A percentile compares a stretch with the other conserved stretches of the same genome.
phyloP scores from a whole-genome alignment of 2,113 vertebrate species.

The Beaufortia kweichowensis region DNA sequence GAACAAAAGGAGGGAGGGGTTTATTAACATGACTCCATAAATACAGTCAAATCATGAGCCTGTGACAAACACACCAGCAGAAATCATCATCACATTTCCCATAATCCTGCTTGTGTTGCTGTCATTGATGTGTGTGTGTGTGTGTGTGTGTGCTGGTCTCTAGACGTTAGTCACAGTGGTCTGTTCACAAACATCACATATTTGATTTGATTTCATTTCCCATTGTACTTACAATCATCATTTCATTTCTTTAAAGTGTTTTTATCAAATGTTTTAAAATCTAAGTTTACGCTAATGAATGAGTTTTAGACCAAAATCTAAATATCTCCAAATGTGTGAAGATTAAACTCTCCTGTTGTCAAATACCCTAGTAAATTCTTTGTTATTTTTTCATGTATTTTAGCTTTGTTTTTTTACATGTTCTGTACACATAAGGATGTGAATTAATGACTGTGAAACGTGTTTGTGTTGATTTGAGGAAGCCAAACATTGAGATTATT shows the following conservation, averaged over 20 bases:
- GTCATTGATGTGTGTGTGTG: not conserved
- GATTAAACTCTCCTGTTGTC: not conserved
- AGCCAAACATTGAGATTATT: not conserved
- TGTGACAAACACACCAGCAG: conserved; percentile 20
- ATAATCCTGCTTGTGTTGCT: conserved; percentile 14
- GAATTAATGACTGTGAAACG: conserved; percentile 23
- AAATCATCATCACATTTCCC: conserved; percentile 14
- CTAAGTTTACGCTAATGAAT: conserved; percentile 26
- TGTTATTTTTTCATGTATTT: not conserved
- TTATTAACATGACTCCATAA: conserved; percentile 40
- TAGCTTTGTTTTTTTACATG: conserved; percentile 23
- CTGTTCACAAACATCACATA: not conserved
- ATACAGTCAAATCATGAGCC: conserved; percentile 38
- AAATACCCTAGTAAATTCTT: conserved; percentile 35
- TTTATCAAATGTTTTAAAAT: not conserved
- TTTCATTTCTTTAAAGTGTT: conserved; percentile 13
- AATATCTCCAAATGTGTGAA: not conserved
- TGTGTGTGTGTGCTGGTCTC: conserved; percentile 24
- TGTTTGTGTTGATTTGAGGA: conserved; percentile 27
- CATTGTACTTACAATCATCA: not conserved
- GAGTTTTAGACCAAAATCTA: conserved; percentile 36
- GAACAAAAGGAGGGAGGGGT: conserved; percentile 45
- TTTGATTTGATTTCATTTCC: conserved; percentile 1
- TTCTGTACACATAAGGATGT: conserved; percentile 36
- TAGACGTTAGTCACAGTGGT: conserved; percentile 28